phyloP scores from a whole-genome alignment of 2,797 vertebrate species.

The Aratinga solstitialis region DNA sequence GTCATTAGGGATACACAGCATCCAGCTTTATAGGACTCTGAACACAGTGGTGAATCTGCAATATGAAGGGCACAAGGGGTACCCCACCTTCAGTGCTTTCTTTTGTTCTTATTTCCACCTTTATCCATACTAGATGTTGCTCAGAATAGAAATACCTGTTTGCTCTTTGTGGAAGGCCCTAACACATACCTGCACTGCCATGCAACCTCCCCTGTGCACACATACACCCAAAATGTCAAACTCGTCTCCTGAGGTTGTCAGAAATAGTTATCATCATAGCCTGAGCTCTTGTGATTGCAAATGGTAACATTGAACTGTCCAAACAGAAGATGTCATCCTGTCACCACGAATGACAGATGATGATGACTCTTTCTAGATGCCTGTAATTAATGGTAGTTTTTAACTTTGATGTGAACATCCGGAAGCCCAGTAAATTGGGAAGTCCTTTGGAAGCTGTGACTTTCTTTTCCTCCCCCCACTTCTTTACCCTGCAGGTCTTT shows the following conservation, averaged over 20 bases:
- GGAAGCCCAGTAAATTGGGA: neutral
- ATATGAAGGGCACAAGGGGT: rapidly evolving
- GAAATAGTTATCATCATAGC: neutral
- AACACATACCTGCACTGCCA: neutral
- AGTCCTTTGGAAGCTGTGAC: neutral
- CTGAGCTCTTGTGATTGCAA: neutral
- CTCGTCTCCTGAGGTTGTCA: neutral
- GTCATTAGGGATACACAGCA: neutral
- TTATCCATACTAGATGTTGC: neutral
- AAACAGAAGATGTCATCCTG: constrained; percentile 59
- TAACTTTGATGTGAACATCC: constrained; percentile 1
- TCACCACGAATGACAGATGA: constrained; percentile 55
- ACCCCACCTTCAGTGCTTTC: neutral
- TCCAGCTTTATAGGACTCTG: neutral
- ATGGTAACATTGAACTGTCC: constrained; percentile 16
- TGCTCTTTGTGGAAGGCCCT: neutral
- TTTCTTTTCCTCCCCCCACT: neutral
- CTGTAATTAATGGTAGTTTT: constrained; percentile 54
- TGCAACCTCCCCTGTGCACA: neutral
- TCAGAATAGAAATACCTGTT: neutral
- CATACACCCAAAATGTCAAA: neutral
- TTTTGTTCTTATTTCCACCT: neutral
- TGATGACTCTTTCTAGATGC: constrained; percentile 21
- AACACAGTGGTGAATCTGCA: neutral
- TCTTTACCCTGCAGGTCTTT: neutral